A percentile compares a stretch with the other conserved stretches of the same genome.
Conservation (phyloP, 2,113 vertebrate genomes). For the Cairina moschata region DNA sequence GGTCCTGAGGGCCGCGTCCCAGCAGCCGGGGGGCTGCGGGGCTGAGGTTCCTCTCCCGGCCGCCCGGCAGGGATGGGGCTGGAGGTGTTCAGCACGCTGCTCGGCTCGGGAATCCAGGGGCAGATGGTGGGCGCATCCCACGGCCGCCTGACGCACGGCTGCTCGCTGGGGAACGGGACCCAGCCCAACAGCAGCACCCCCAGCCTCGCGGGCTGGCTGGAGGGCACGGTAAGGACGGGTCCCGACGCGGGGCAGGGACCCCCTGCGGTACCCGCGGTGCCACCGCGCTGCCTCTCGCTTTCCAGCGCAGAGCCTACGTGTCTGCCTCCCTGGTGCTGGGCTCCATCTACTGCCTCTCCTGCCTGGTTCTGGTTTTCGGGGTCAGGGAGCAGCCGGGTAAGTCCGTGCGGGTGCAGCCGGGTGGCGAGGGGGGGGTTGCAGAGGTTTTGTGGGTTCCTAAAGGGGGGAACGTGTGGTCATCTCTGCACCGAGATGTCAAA, state of each 20-base stretch:
- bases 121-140: slow-evolving; percentile 78
- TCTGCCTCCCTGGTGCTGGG: slow-evolving; percentile 72
- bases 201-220: slow-evolving; percentile 24
- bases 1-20: background rate
- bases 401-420: background rate
- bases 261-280: rapidly evolving
- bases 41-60: background rate
- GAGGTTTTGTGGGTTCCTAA: background rate
- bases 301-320: slow-evolving; percentile 73
- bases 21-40: background rate
- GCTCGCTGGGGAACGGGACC: slow-evolving; percentile 25
- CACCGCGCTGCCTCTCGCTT: background rate
- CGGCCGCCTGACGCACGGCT: slow-evolving; percentile 52
- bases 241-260: background rate
- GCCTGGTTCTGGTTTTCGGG: slow-evolving; percentile 75
- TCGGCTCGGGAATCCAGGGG: slow-evolving; percentile 79
- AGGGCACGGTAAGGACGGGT: slow-evolving; percentile 61
- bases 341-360: slow-evolving; percentile 74
- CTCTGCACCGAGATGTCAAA: background rate
- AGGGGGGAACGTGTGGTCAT: background rate
- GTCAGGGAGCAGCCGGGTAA: slow-evolving; percentile 78
- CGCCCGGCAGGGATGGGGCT: slow-evolving; percentile 75
- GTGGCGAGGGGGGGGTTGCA: background rate
- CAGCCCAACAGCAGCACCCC: background rate
- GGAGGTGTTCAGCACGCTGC: slow-evolving; percentile 79